Evolutionary conservation across 2,888 invertebrate species (phyloP), one percentile per base, ranked within the genome.

Genomic region (Pherbina coryleti): DNA sequence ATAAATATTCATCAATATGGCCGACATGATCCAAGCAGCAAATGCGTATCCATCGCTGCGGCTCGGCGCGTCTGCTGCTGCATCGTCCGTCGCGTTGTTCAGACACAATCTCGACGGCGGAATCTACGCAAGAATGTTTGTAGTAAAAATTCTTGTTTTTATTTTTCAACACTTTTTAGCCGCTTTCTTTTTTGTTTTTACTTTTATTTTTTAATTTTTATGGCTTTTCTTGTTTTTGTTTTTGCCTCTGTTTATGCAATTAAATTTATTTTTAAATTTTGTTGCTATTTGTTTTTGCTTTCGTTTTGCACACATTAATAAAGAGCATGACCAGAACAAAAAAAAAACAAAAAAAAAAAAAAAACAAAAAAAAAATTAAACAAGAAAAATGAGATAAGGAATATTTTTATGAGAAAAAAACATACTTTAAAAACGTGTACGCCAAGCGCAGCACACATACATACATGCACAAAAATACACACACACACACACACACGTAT

Each of bases 121-220:
- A 66, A 53, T 67, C 66, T 75, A 67, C 67, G 74, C 75, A 67
- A 66, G 67, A 75, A 75, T 75, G 53, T 75, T 31, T 53, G 67
- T 66, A 75, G 75, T 75, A 75, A 75, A 75, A 74, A 51, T 37
- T 22, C 22, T 69, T 49, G 55, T 71, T 71, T 72, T 60, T 71
- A 14, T 28, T 44, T 5, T 14, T 62, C 62, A 28, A 62, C 14
- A 17, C 17, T 28, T 44, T 44, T 44, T 44, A 11, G 44, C 11
- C 11, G 44, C 14, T 44, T 62, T 28, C 22, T 14, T 62, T 31
- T 64, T 2, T 19, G 8, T 55, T 55, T 55, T 55, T 28, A n/a
- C 37, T 66, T 66, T n/a, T 67, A 31, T 44, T 49, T 66, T 19
- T 19, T 19, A 19, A 19, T 22, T 72, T 3, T 22, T 34, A 11